These are phyloP conservation scores for Stegastes partitus DNA, from an alignment of 2,113 vertebrate species.

Conservation along the genomic window DNA sequence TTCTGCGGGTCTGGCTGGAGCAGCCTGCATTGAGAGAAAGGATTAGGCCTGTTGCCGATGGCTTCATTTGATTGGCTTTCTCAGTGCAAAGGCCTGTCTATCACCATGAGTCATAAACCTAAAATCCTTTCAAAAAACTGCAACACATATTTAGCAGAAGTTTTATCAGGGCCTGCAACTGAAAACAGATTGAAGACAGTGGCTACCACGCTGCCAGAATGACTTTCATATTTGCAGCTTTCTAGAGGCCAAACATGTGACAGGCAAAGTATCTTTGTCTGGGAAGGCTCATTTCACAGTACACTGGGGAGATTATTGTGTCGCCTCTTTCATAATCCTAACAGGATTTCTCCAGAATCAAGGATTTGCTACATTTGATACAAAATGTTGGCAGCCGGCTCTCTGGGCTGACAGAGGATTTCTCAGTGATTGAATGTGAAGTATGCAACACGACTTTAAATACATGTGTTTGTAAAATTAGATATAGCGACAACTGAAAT, in stretches of 20 bases:
- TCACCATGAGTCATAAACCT: slow-evolving; percentile 29
- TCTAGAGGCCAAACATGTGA: slow-evolving; percentile 41
- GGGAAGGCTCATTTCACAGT: slow-evolving; percentile 63
- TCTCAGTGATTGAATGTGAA: slow-evolving; percentile 19
- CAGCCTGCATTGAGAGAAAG: slow-evolving; percentile 32
- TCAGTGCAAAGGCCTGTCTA: slow-evolving; percentile 30
- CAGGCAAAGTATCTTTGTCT: slow-evolving; percentile 52
- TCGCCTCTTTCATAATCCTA: slow-evolving; percentile 63
- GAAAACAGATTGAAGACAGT: slow-evolving; percentile 47
- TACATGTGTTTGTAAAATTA: slow-evolving; percentile 30
- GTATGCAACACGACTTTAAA: slow-evolving; percentile 28
- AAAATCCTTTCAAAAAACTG: slow-evolving; percentile 25
- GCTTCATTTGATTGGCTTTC: slow-evolving; percentile 57
- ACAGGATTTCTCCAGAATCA: slow-evolving; percentile 74
- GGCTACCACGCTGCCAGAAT: slow-evolving; percentile 4
- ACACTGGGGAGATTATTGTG: slow-evolving; percentile 65
- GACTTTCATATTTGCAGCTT: slow-evolving; percentile 38
- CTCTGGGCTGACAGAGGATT: slow-evolving; percentile 31
- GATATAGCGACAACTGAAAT: slow-evolving; percentile 13
- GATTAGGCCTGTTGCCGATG: slow-evolving; percentile 61
- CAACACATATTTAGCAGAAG: slow-evolving; percentile 33
- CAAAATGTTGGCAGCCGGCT: slow-evolving; percentile 56
- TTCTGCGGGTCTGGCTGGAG: slow-evolving; percentile 12
- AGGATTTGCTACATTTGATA: slow-evolving; percentile 68
- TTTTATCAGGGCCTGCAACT: slow-evolving; percentile 41